phyloP scores from a whole-genome alignment of 2,888 invertebrate genomes.

The Ariolimax columbianus region DNA sequence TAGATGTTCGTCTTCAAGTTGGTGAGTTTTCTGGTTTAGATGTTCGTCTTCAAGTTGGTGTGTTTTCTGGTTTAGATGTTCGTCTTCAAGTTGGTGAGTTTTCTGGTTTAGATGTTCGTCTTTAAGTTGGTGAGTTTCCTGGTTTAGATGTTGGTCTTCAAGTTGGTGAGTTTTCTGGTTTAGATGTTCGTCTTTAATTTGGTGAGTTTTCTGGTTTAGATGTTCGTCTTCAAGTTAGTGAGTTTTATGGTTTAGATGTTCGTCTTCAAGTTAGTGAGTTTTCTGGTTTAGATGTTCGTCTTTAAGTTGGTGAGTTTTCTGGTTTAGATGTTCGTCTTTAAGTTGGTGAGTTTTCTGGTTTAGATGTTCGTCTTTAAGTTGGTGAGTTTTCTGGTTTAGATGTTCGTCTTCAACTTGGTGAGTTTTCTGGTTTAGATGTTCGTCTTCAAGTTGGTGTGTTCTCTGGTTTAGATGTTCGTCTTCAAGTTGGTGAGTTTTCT shows the following conservation, averaged over 20 bases:
- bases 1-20: slow-evolving; percentile 76
- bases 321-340: no score
- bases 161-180: not conserved
- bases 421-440: no score
- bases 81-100: slow-evolving; percentile 68
- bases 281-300: slow-evolving; percentile 75
- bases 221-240: not conserved
- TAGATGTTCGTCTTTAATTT: not conserved
- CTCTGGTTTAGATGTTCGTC: no score
- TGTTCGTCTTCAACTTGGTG: not conserved
- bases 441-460: not conserved
- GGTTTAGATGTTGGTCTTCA: not conserved
- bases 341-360: slow-evolving; percentile 50
- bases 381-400: not conserved
- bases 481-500: no score
- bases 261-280: not conserved
- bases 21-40: no score
- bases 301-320: slow-evolving; percentile 60
- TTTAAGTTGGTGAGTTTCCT: no score
- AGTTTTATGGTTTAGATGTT: not conserved
- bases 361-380: slow-evolving; percentile 77
- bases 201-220: not conserved
- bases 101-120: no score
- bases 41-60: slow-evolving; percentile 77
- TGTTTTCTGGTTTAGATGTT: slow-evolving; percentile 70